These are phyloP conservation scores for Aradus depressus DNA, from an alignment of 2,888 invertebrate genomes.

Conservation along the genomic window DNA sequence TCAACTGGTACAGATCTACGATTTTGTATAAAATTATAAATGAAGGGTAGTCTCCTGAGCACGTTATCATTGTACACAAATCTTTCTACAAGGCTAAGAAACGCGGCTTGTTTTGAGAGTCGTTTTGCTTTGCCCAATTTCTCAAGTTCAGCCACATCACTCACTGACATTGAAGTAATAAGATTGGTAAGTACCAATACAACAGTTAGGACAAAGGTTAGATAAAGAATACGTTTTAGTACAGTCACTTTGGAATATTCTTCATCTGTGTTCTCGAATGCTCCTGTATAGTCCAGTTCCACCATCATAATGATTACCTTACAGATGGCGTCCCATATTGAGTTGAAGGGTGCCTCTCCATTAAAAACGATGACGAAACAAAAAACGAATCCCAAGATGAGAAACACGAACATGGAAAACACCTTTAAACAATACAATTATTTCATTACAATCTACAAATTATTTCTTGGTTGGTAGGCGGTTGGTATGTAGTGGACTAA, in stretches of 20 bases:
- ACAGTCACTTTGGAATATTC: slow-evolving; percentile 37
- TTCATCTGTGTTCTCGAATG: slow-evolving; percentile 37
- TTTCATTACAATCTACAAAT: no score
- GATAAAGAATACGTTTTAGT: slow-evolving; percentile 42
- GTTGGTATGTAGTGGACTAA: no score
- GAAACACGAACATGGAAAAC: slow-evolving; percentile 38
- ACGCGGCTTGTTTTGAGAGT: slow-evolving; percentile 46
- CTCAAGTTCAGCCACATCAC: slow-evolving; percentile 47
- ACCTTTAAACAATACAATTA: slow-evolving; percentile 42
- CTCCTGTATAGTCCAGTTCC: slow-evolving; percentile 44
- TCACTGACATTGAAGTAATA: slow-evolving; percentile 48
- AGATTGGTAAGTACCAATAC: slow-evolving; percentile 49
- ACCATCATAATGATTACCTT: slow-evolving; percentile 50
- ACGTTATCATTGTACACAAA: slow-evolving; percentile 42
- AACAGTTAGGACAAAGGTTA: slow-evolving; percentile 44
- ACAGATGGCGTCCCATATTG: slow-evolving; percentile 43
- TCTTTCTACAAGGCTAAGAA: slow-evolving; percentile 43
- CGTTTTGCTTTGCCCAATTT: slow-evolving; percentile 43
- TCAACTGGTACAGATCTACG: slow-evolving; percentile 4
- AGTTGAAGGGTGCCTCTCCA: slow-evolving; percentile 42
- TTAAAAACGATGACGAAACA: slow-evolving; percentile 47
- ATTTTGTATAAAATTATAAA: neutral
- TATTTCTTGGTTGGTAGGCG: no score
- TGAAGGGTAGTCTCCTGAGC: slow-evolving; percentile 36
- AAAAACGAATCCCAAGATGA: slow-evolving; percentile 45